A percentile compares a stretch with the other conserved stretches of the same genome.
These are phyloP conservation scores for Drosophila pseudoananassae DNA, from an alignment of 1,140 invertebrate genomes.

Conservation along the genomic window DNA sequence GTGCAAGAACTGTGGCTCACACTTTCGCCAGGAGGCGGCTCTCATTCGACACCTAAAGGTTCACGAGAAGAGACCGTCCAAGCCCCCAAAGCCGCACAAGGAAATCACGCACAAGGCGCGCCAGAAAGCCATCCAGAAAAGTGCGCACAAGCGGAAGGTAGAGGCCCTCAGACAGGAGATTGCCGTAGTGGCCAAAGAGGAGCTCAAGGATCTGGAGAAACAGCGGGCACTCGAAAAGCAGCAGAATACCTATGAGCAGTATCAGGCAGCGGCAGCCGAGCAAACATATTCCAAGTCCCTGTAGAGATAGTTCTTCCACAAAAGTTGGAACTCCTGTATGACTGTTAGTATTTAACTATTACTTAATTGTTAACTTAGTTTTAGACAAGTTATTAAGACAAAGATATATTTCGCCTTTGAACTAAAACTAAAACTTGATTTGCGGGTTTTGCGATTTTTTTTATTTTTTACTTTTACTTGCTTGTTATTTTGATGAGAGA, in stretches of 20 bases:
- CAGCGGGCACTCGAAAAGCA: constrained; percentile 46
- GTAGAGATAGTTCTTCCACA: neutral
- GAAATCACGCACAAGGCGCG: constrained; percentile 62
- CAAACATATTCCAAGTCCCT: neutral
- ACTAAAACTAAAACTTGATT: neutral
- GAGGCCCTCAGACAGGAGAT: constrained; percentile 63
- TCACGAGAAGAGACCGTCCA: constrained; percentile 58
- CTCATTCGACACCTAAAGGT: constrained; percentile 80
- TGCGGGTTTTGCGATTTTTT: constrained; percentile 65
- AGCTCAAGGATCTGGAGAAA: constrained; percentile 60
- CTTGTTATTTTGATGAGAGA: constrained; percentile 79
- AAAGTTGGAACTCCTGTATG: neutral
- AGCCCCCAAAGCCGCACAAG: constrained; percentile 46
- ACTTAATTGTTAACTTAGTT: constrained; percentile 31
- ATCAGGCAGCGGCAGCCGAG: constrained; percentile 51
- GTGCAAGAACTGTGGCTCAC: constrained; percentile 65
- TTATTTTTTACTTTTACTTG: constrained; percentile 76
- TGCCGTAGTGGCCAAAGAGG: constrained; percentile 69
- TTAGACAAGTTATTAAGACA: neutral
- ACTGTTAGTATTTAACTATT: constrained; percentile 68
- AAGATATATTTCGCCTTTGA: no score
- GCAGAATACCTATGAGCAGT: constrained; percentile 65
- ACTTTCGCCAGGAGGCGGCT: constrained; percentile 77
- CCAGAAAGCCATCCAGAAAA: constrained; percentile 62
- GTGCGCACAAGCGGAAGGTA: constrained; percentile 53